Conservation (phyloP, 2,888 invertebrate species). For the Cloeon dipterum region DNA sequence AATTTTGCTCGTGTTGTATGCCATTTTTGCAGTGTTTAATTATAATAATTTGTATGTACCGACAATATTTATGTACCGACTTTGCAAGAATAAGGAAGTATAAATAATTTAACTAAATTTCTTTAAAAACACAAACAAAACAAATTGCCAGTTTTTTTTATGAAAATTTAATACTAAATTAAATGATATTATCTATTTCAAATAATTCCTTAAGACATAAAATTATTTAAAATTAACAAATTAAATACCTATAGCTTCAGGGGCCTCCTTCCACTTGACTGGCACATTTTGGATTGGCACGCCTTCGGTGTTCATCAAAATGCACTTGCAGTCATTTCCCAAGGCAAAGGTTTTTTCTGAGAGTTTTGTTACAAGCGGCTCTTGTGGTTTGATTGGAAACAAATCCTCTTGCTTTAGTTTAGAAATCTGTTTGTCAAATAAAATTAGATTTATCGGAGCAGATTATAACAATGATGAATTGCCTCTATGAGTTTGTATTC, state of each 20-base stretch:
- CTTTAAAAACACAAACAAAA: too few relatives aligned
- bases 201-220: neutral
- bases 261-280: conserved; percentile 58
- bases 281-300: conserved; percentile 43
- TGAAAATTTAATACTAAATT: too few relatives aligned
- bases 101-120: too few relatives aligned
- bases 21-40: too few relatives aligned
- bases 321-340: conserved; percentile 68
- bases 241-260: conserved; percentile 34
- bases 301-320: conserved; percentile 57
- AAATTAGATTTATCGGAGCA: neutral
- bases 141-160: too few relatives aligned
- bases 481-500: conserved; percentile 49
- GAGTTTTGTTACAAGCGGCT: conserved; percentile 61
- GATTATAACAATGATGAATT: neutral
- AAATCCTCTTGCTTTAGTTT: conserved; percentile 54
- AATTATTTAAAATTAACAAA: neutral
- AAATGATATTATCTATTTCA: neutral
- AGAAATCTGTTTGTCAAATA: conserved; percentile 13
- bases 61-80: too few relatives aligned
- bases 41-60: too few relatives aligned
- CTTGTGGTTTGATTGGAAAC: conserved; percentile 61
- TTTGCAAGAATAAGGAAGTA: too few relatives aligned
- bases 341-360: conserved; percentile 55
- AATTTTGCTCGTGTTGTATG: too few relatives aligned